Evolutionary conservation across 2,113 vertebrate genomes (phyloP), one percentile per base, ranked within the genome.

Genomic region (Campylorhamphus procurvoides): DNA sequence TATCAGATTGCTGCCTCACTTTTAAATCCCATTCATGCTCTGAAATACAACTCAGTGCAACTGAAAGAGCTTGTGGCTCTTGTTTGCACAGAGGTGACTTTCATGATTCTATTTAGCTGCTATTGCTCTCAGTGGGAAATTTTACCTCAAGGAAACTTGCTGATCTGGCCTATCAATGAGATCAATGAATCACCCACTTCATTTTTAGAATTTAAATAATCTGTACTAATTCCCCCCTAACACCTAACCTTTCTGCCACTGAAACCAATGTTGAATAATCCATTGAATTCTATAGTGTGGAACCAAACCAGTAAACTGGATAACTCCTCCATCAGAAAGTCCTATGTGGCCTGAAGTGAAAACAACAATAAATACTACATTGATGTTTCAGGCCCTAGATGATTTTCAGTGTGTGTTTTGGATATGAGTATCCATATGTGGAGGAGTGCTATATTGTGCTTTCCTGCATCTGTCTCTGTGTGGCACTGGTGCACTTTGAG

Each of bases 401-500:
- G 56, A 64, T 81, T 87, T 84, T 74, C 75, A 35, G 42, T 63
- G 25, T 80, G 87, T 94, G n/a, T 31, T 85, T 91, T 77, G 68
- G 60, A 52, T 55, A 14, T 73, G 33, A 12, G 27, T 53, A 9
- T 74, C 84, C 42, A 23, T 73, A 44, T 39, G 31, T 49, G 60
- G 29, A 64, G 69, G 39, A 59, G 40, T 15, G 47, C 71, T 77
- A 5, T 63, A 55, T 27, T 94, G 93, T 93, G 67, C 84, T 95
- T 96, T 95, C 93, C 84, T 86, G 55, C 27, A 0, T 88, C 92
- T 95, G 95, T 97, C 95, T 96, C 93, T 93, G 72, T 95, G 93
- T 94, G 96, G 95, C 96, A 96, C 90, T 96, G 93, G 90, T 96
- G 93, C 79, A 92, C 93, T 96, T 96, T 49, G 72, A 95, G 76